Evolutionary conservation across 2,888 invertebrate genomes (phyloP).

Genomic region (Dilophus febrilis): DNA sequence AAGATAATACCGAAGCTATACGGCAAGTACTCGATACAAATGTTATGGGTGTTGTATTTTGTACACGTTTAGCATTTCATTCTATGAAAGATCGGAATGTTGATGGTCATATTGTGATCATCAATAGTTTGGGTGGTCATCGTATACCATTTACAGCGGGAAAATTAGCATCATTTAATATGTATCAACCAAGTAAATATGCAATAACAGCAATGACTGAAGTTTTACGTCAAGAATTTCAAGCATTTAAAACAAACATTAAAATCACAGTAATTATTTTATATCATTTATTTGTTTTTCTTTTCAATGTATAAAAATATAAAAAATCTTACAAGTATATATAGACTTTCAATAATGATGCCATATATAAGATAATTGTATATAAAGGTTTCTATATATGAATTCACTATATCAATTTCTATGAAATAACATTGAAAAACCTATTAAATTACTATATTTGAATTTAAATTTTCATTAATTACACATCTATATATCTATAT

Average conservation of each 20-base stretch:
- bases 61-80: constrained; percentile 32
- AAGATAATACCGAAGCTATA: constrained; percentile 10
- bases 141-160: constrained; percentile 12
- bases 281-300: not conserved
- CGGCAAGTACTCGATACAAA: constrained; percentile 31
- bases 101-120: constrained; percentile 33
- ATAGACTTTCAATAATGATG: too few species aligned
- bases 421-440: too few species aligned
- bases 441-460: too few species aligned
- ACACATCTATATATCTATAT: too few species aligned
- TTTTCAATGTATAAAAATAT: too few species aligned
- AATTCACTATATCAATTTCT: too few species aligned
- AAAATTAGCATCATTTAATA: constrained; percentile 17
- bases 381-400: too few species aligned
- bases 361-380: too few species aligned
- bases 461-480: too few species aligned
- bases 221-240: constrained; percentile 24
- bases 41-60: constrained; percentile 29
- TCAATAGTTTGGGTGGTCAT: constrained; percentile 28
- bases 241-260: constrained; percentile 20
- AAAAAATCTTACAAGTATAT: too few species aligned
- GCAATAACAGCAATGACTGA: constrained; percentile 26
- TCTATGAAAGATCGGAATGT: constrained; percentile 31
- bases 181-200: constrained; percentile 23
- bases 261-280: constrained; percentile 21